Evolutionary conservation across 2,888 invertebrate genomes (phyloP).

Genomic region (Koerneria pararmatus): DNA sequence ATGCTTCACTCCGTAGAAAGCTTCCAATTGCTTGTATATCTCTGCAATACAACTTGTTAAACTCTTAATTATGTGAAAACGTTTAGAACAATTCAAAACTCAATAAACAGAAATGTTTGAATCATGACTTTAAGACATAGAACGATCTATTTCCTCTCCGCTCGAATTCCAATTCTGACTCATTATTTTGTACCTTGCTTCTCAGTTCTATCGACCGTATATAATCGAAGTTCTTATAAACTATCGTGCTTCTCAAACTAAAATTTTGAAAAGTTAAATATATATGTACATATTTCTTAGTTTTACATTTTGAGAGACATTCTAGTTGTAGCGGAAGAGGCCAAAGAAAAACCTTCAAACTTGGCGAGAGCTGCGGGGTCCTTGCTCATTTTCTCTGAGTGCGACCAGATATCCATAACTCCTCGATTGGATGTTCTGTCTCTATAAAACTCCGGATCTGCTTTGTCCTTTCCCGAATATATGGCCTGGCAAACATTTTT

Average conservation of each 20-base stretch:
- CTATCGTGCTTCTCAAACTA: background rate
- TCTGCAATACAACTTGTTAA: constrained; percentile 33
- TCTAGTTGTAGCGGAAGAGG: background rate
- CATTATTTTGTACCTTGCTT: too few relatives aligned
- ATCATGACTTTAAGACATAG: too few relatives aligned
- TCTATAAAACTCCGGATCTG: constrained; percentile 46
- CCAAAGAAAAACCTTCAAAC: constrained; percentile 44
- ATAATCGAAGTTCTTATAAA: background rate
- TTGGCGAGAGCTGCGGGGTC: constrained; percentile 46
- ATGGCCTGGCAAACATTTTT: constrained; percentile 39
- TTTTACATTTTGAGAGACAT: background rate
- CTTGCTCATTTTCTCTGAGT: constrained; percentile 46
- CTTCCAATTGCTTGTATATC: constrained; percentile 42
- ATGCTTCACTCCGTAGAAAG: constrained; percentile 44
- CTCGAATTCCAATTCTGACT: too few relatives aligned
- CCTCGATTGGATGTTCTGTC: constrained; percentile 46
- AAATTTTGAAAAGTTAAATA: background rate
- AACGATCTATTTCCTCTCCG: too few relatives aligned
- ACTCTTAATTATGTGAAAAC: background rate
- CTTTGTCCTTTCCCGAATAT: constrained; percentile 44
- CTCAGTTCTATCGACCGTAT: background rate
- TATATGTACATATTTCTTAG: too few relatives aligned
- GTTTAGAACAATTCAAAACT: background rate
- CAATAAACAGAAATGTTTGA: background rate
- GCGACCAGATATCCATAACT: constrained; percentile 57